Base-by-base conservation (phyloP, 2,797 vertebrate species). In the Catostomus latipinnis region DNA sequence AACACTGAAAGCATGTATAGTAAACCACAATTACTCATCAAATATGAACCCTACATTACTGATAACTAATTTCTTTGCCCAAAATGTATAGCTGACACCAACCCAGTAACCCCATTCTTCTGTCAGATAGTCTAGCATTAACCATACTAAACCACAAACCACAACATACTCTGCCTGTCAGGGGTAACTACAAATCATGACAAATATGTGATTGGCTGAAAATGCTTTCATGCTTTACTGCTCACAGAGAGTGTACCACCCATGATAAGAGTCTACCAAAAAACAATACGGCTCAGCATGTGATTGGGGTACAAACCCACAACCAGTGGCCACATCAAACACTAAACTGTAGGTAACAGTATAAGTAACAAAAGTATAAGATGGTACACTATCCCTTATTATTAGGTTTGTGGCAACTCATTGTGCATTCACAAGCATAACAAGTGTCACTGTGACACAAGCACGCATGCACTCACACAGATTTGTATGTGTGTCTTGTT, bases 71-170 rank as follows among this genome's bases (percentile, higher is more conserved):
- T 72, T 71, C 61, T 13, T n/a, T 68, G 50, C 66, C 57, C 65
- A 53, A 65, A 58, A 56, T n/a, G 11, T 22, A 22, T 34, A 68
- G 11, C 45, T 11, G 58, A 46, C 67, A 56, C 45, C 68, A 43
- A n/a, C 22, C 13, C 57, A 56, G 46, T 54, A 5, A n/a, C 45
- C 9, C 73, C 53, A 71, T 46, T 49, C 70, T 75, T 76, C 77
- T 68, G 61, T 73, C 66, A 68, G 49, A 60, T 58, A 52, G 71
- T 76, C 67, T 65, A 50, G 46, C 34, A 77, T 49, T 79, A 74
- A 82, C 80, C 76, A 83, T 60, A 80, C 61, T 78, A 62, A 81
- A 80, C 82, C 85, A 78, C 85, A 86, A 84, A 81, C 85, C 82
- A 54, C 82, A 71, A 75, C 71, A 78, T 54, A 56, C 54, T 77